Conservation (phyloP, 37 sponge, comb jelly and placozoan genomes). For the Agelas oroides region DNA sequence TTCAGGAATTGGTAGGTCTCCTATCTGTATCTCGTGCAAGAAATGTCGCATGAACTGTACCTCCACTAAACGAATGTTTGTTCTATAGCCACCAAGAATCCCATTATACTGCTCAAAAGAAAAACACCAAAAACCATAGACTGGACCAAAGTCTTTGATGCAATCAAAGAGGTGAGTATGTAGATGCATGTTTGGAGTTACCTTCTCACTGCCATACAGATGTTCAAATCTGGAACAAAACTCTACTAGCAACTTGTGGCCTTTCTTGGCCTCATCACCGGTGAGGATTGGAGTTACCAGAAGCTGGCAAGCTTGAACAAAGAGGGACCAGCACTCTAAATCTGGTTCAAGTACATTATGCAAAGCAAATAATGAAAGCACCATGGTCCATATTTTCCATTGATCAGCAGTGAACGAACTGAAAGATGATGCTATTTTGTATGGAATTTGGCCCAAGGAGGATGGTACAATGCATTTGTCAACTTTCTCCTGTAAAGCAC, state of each 20-base stretch:
- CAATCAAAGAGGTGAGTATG: conserved; percentile 51
- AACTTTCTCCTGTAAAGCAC: too few species aligned
- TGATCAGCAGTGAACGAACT: conserved; percentile 70
- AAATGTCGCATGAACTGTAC: conserved; percentile 58
- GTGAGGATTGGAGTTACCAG: conserved; percentile 13
- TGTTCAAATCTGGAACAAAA: conserved; percentile 14
- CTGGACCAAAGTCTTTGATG: conserved; percentile 52
- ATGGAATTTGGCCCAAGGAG: conserved; percentile 25
- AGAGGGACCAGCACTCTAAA: conserved; percentile 55
- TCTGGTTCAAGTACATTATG: conserved; percentile 19
- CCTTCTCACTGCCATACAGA: conserved; percentile 47
- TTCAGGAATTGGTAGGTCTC: too few species aligned
- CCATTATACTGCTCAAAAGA: conserved; percentile 66
- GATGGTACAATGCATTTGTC: conserved; percentile 24
- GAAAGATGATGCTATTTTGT: conserved; percentile 40
- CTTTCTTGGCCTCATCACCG: conserved; percentile 19
- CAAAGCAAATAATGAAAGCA: conserved; percentile 22
- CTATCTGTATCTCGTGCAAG: background rate
- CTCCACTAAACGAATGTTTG: conserved; percentile 41
- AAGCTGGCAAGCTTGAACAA: conserved; percentile 56
- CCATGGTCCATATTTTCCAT: conserved; percentile 56
- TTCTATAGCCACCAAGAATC: conserved; percentile 40
- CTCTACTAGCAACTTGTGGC: conserved; percentile 28
- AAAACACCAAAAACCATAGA: conserved; percentile 68
- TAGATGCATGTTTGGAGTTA: conserved; percentile 68